Percentiles rank a stretch among this genome's conserved stretches.
phyloP scores from a whole-genome alignment of 2,113 vertebrate genomes.

The Bubalus kerabau region DNA sequence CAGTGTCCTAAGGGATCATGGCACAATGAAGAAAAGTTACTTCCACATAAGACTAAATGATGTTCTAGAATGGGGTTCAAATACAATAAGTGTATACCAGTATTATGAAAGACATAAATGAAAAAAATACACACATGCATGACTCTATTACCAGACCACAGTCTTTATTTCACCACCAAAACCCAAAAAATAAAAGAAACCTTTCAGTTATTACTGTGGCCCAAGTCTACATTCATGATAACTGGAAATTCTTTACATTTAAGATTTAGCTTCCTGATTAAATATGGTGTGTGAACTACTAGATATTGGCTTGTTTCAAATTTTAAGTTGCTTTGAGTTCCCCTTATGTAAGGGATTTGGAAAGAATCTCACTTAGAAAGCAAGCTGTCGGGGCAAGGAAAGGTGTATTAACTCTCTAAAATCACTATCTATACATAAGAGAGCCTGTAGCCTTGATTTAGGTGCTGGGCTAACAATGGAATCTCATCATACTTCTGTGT shows the following conservation, averaged over 20 bases:
- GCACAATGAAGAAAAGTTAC: background rate
- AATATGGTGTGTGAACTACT: background rate
- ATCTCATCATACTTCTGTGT: conserved; percentile 5
- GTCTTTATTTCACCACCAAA: background rate
- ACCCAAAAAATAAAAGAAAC: background rate
- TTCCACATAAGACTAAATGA: background rate
- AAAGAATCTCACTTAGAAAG: conserved; percentile 39
- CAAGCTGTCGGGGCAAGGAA: background rate
- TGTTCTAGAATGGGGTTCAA: background rate
- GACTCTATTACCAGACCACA: background rate
- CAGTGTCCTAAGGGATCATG: background rate
- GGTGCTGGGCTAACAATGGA: conserved; percentile 10
- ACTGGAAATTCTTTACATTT: background rate
- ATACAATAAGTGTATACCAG: background rate
- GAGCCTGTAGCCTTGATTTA: background rate
- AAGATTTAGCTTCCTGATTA: conserved; percentile 30
- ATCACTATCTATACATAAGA: background rate
- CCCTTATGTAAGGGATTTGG: background rate
- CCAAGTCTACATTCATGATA: background rate
- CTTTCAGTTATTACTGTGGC: background rate
- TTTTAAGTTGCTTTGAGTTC: conserved; percentile 28
- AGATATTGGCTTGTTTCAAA: background rate
- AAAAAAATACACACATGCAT: background rate
- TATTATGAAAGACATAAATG: background rate
- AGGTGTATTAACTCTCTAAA: background rate